Base-by-base conservation (phyloP, 2,888 invertebrate genomes). In the Dryocosmus kuriphilus region DNA sequence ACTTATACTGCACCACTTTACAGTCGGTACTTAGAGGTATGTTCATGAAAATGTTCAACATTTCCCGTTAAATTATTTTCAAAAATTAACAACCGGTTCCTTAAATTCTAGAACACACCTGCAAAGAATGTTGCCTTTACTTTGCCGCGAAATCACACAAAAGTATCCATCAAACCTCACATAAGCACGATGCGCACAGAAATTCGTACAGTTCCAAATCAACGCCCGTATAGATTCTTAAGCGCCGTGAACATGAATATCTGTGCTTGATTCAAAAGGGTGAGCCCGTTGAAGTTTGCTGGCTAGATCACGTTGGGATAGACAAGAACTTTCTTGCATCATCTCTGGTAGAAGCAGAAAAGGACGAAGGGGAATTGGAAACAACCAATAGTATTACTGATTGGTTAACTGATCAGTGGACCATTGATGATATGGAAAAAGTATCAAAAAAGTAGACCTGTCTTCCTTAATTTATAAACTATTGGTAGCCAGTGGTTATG, bases 81-180 rank as follows among this genome's bases (percentile, higher is more conserved):
- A 5, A 19, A 19, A 46, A 46, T 3, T 46, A 46, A 46, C 46
- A 46, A 46, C 16, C 46, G 19, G 46, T 19, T 19, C 55, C 8
- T n/a, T 2, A 11, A 55, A 55, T 55, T 3, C 9, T 22, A 24
- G 76, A 75, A 55, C 22, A 60, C 32, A 55, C 55, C 57, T 76
- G 73, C 51, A 63, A 62, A 38, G 71, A 32, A 71, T 79, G 74
- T 61, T 63, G 74, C 22, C 22, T 62, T 30, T 78, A 76, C 27
- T 78, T 76, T 76, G 71, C 71, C 7, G 41, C 75, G 14, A 78
- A 78, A 76, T 22, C 8, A 55, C 55, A 55, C 22, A 55, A 5
- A 55, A 55, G 8, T 55, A 22, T n/a, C 6, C 55, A 22, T 5
- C 41, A 16, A 41, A 41, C 5, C 16, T 41, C 41, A 41, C 2